Conservation (phyloP, 2,888 invertebrate species). For the Apoda limacodes region DNA sequence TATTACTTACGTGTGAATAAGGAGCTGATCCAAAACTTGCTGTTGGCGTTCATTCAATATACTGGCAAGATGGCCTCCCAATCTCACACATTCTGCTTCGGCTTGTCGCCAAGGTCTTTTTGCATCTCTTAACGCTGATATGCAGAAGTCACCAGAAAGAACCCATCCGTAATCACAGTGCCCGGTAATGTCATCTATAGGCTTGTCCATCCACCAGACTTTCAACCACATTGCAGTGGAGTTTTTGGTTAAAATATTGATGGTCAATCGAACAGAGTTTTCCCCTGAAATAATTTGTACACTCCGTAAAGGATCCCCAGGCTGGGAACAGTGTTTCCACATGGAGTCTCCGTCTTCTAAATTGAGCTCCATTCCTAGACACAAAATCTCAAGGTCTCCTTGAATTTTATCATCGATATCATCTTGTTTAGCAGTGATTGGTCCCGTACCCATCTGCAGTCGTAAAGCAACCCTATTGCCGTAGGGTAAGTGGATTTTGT, state of each 20-base stretch:
- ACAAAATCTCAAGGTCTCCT: slow-evolving; percentile 46
- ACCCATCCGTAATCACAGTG: slow-evolving; percentile 81
- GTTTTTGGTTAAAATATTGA: slow-evolving; percentile 48
- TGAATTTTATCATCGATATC: slow-evolving; percentile 45
- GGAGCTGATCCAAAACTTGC: slow-evolving; percentile 71
- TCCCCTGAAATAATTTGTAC: slow-evolving; percentile 71
- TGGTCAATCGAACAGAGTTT: slow-evolving; percentile 65
- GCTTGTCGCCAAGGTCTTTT: slow-evolving; percentile 75
- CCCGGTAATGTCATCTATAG: slow-evolving; percentile 71
- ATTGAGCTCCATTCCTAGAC: slow-evolving; percentile 68
- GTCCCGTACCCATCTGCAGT: slow-evolving; percentile 68
- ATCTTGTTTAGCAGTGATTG: slow-evolving; percentile 38
- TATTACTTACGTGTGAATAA: slow-evolving; percentile 72
- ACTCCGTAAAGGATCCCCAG: slow-evolving; percentile 67
- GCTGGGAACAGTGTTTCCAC: slow-evolving; percentile 72
- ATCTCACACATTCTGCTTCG: slow-evolving; percentile 72
- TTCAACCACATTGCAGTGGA: slow-evolving; percentile 65
- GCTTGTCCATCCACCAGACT: slow-evolving; percentile 74
- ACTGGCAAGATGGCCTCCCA: slow-evolving; percentile 77
- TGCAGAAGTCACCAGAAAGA: slow-evolving; percentile 74
- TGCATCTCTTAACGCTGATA: slow-evolving; percentile 69
- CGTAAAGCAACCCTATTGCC: slow-evolving; percentile 75
- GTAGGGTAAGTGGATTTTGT: slow-evolving; percentile 76
- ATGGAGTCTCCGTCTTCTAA: slow-evolving; percentile 68
- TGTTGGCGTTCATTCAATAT: slow-evolving; percentile 74